These are phyloP conservation scores for Yponomeuta malinellus DNA, from an alignment of 2,888 invertebrate species.

Conservation along the genomic window DNA sequence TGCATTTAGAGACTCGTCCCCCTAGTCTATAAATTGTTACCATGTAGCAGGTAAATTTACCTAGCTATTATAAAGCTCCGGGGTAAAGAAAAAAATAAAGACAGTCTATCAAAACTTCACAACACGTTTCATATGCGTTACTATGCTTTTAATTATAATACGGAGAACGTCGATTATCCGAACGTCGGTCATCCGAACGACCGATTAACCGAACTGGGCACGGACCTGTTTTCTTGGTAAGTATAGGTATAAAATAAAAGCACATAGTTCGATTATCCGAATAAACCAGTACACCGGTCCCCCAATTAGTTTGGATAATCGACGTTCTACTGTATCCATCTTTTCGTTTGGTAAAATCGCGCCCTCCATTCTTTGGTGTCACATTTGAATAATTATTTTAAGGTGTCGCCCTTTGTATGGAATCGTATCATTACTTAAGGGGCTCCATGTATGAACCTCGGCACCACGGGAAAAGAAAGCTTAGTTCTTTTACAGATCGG, in stretches of 20 bases:
- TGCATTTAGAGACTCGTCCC: not conserved
- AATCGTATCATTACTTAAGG: not conserved
- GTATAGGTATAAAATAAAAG: no score
- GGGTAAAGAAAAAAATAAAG: not conserved
- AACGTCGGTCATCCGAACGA: no score
- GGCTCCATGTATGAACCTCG: no score
- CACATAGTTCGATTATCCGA: no score
- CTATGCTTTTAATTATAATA: not conserved
- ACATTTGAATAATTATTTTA: not conserved
- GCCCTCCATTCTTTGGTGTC: conserved; percentile 7
- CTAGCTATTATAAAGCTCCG: not conserved
- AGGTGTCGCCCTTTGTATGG: not conserved
- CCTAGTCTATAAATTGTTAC: not conserved
- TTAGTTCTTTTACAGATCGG: no score
- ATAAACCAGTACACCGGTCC: no score
- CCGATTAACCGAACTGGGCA: no score
- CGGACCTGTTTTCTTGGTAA: no score
- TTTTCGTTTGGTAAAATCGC: conserved; percentile 12
- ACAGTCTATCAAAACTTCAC: conserved; percentile 18
- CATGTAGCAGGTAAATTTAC: not conserved
- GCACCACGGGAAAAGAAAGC: no score
- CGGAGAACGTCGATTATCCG: no score
- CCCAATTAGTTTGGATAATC: no score
- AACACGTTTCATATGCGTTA: conserved; percentile 15
- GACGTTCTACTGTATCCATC: not conserved